Evolutionary conservation across 1,140 invertebrate species (phyloP), one percentile per base, ranked within the genome.

Genomic region (Hirudo medicinalis): DNA sequence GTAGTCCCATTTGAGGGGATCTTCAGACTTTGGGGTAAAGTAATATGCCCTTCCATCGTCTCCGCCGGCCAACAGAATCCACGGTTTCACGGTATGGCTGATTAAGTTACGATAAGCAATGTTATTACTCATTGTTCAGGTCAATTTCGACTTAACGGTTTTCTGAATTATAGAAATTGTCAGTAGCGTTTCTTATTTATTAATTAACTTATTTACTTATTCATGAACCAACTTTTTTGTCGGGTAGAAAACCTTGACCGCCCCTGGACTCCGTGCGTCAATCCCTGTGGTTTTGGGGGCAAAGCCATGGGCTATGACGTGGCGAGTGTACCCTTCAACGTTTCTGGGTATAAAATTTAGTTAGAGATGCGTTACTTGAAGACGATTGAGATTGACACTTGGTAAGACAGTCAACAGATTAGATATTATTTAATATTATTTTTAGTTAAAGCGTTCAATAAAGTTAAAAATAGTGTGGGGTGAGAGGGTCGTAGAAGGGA

Each of bases 11-110:
- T 68, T 43, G 36, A 22, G n/a, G 22, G 25, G 8, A n/a, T 68
- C 67, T 32, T 68, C 36, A 8, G 25, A 32, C 22, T 68, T 68
- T n/a, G 67, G 67, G 9, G 25, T 29, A 8, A 68, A 40, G 67
- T 68, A 68, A 36, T 68, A 68, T 1, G 27, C 67, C 36, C 20
- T 68, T 0, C 67, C 67, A 19, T 68, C 36, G 19, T 68, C 67
- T 29, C 36, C 67, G 1, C 67, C 67, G 36, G 67, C 67, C 36
- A 68, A 9, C 13, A 68, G 67, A n/a, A 68, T 40, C 67, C 67
- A 68, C 0, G 67, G 67, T n/a, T 68, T 68, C 67, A 68, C 5
- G 20, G 2, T 36, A 6, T 32, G 67, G 9, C 36, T 68, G 36
- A 11, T 32, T 32, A 8, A 68, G 27, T 2, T 6, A 5, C 2